phyloP scores from a whole-genome alignment of 2,113 vertebrate genomes.

The Motacilla tschutschensis region DNA sequence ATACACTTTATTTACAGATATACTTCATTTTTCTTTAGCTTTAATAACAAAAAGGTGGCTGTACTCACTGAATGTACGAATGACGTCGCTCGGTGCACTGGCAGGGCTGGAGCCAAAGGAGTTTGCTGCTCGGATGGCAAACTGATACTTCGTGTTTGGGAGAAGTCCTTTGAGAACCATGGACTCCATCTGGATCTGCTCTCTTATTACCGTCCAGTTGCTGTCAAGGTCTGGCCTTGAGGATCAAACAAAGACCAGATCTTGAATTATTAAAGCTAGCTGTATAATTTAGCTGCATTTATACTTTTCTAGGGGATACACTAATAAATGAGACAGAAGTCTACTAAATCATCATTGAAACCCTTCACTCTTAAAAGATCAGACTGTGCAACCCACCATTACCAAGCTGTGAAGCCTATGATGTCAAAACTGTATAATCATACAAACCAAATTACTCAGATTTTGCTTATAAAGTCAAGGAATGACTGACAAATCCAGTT shows the following conservation, averaged over 20 bases:
- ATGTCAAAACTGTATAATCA: not conserved
- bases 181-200: conserved; percentile 86
- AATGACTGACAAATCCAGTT: not conserved
- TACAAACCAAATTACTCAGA: not conserved
- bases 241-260: conserved; percentile 22
- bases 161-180: conserved; percentile 90
- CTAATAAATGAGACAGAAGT: not conserved
- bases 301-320: not conserved
- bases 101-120: conserved; percentile 79
- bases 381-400: not conserved
- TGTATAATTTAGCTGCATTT: not conserved
- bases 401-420: not conserved
- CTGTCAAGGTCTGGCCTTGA: conserved; percentile 88
- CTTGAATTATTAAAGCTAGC: conserved; percentile 4
- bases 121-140: conserved; percentile 85
- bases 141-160: conserved; percentile 89
- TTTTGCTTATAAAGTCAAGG: not conserved
- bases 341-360: not conserved
- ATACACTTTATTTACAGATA: not conserved
- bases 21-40: not conserved
- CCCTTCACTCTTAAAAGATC: not conserved
- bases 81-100: conserved; percentile 76
- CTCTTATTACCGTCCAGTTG: conserved; percentile 87
- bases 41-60: not conserved
- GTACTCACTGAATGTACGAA: conserved; percentile 85